Evolutionary conservation across 2,888 invertebrate species (phyloP).

Genomic region (Drosophila pegasa): DNA sequence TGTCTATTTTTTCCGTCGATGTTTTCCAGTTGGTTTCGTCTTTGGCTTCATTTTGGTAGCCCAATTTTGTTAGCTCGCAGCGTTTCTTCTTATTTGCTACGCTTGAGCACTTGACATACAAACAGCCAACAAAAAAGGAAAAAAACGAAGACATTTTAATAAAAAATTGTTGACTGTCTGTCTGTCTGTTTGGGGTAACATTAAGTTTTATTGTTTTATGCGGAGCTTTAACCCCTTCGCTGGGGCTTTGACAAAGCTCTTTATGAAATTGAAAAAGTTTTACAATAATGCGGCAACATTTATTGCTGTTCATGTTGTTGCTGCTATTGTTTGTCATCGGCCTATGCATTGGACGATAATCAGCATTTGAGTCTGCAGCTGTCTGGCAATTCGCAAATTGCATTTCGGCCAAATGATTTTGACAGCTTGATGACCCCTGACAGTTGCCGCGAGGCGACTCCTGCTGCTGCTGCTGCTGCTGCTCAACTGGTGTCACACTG

Average conservation of each 20-base stretch:
- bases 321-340: conserved; percentile 25
- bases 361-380: neutral
- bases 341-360: conserved; percentile 36
- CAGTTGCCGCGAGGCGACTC: neutral
- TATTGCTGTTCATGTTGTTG: conserved; percentile 26
- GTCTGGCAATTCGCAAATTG: conserved; percentile 23
- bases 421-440: conserved; percentile 49
- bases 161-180: conserved; percentile 49
- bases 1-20: conserved; percentile 15
- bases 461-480: conserved; percentile 1
- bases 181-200: conserved; percentile 8
- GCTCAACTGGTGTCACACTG: conserved; percentile 34
- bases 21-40: conserved; percentile 58
- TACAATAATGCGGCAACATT: conserved; percentile 78
- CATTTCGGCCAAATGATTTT: conserved; percentile 52
- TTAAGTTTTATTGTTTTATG: conserved; percentile 63
- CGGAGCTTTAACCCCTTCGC: conserved; percentile 65
- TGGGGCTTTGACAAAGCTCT: conserved; percentile 66
- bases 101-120: conserved; percentile 52
- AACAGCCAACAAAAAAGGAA: conserved; percentile 12
- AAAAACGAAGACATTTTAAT: conserved; percentile 58
- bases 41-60: conserved; percentile 72
- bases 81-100: conserved; percentile 32
- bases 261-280: conserved; percentile 82
- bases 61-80: conserved; percentile 73